Evolutionary conservation across 2,113 vertebrate genomes (phyloP).

Genomic region (Proterorhinus semilunaris): DNA sequence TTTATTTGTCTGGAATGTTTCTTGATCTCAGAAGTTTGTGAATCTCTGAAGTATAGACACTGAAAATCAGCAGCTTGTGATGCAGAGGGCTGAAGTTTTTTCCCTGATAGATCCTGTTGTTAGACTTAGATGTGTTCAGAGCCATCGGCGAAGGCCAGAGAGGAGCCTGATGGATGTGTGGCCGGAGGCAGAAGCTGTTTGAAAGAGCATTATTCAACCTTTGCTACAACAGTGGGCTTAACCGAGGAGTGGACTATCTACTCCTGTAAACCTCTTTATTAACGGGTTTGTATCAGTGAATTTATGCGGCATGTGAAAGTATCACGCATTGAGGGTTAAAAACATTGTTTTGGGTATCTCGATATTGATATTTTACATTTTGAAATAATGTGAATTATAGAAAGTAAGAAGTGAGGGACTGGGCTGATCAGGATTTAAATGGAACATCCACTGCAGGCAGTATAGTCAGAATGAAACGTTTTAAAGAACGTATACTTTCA

Average conservation of each 20-base stretch:
- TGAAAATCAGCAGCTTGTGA: not conserved
- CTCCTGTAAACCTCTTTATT: not conserved
- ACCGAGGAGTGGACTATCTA: not conserved
- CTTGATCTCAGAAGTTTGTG: not conserved
- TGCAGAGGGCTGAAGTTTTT: not conserved
- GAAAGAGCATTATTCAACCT: slow-evolving; percentile 15
- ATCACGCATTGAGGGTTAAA: too few relatives aligned
- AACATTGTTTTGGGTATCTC: too few relatives aligned
- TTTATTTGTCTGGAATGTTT: too few relatives aligned
- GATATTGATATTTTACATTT: too few relatives aligned
- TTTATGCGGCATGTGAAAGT: not conserved
- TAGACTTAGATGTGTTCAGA: slow-evolving; percentile 2
- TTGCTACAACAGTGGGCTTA: slow-evolving; percentile 1
- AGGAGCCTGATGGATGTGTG: slow-evolving; percentile 19
- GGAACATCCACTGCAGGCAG: too few relatives aligned
- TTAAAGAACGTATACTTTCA: too few relatives aligned
- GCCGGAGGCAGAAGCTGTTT: slow-evolving; percentile 25
- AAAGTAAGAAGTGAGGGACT: too few relatives aligned
- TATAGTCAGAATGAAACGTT: too few relatives aligned
- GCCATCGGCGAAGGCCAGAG: not conserved
- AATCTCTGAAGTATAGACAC: not conserved
- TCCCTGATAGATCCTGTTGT: not conserved
- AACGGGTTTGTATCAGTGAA: not conserved
- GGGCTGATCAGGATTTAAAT: too few relatives aligned
- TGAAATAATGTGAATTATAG: too few relatives aligned